Evolutionary conservation across 2,113 vertebrate species (phyloP), one percentile per base, ranked within the genome.

Genomic region (Murina feae): DNA sequence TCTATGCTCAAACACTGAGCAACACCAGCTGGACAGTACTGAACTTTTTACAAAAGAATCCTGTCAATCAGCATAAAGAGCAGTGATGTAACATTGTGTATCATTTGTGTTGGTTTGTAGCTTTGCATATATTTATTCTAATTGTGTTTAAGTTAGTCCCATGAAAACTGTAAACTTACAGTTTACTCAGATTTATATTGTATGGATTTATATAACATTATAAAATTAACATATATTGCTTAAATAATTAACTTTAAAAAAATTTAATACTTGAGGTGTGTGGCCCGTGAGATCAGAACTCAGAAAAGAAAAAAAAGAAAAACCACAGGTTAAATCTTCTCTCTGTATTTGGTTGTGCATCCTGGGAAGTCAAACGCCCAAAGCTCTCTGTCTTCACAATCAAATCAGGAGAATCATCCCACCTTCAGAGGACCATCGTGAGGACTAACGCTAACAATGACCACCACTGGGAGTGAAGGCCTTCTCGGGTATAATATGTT

Each of bases 241-340:
- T 69, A 87, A 76, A 60, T 81, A 55, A 85, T 88, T 79, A 87
- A 74, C 53, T 86, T 79, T 78, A n/a, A n/a, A 86, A 82, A 89
- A 72, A 86, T 55, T 51, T 95, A 53, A 74, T 18, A 65, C 20
- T 53, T 66, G 37, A 66, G 25, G 10, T 9, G 2, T 53, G 9
- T 83, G 66, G 17, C 53, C 20, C 68, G 42, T 51, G 21, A 84
- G 42, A 76, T 44, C 42, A 72, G 58, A 90, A 72, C 68, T 90
- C 28, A 86, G 85, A 71, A 47, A 51, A 58, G 10, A 60, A 68
- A 78, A 7, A 42, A 42, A 42, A 21, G 92, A 35, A 68, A 78
- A 7, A 87, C n/a, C n/a, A n/a, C 21, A 9, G 37, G n/a, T 49
- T 74, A 55, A 84, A 10, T 92, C 44, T 86, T 88, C 68, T 81